Evolutionary conservation across 2,797 vertebrate species (phyloP).

Genomic region (Arnoldichthys spilopterus): DNA sequence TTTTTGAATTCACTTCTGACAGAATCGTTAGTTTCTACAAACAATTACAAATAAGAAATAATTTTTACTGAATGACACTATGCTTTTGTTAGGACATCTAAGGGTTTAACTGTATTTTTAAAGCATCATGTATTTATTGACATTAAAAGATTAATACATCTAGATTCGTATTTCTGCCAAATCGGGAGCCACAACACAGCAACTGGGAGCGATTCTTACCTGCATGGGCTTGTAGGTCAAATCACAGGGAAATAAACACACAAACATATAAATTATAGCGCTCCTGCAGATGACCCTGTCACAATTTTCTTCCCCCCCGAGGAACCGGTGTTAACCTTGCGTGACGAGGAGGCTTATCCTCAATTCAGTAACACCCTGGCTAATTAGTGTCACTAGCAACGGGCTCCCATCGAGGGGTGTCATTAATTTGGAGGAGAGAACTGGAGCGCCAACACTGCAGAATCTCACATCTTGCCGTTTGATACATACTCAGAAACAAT

Average conservation of each 20-base stretch:
- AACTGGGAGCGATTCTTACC: neutral
- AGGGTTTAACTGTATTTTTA: too few relatives aligned
- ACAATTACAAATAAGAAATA: too few relatives aligned
- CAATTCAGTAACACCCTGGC: conserved; percentile 50
- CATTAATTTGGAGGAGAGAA: conserved; percentile 54
- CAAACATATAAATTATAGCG: conserved; percentile 21
- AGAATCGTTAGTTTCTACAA: too few relatives aligned
- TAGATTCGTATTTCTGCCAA: too few relatives aligned
- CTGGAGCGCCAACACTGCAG: conserved; percentile 54
- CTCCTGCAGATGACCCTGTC: conserved; percentile 54
- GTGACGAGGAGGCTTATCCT: conserved; percentile 47
- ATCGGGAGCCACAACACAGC: too few relatives aligned
- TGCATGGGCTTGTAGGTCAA: neutral
- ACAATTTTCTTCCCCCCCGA: conserved; percentile 26
- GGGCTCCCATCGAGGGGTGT: conserved; percentile 29
- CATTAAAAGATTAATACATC: too few relatives aligned
- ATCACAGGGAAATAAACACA: conserved; percentile 1
- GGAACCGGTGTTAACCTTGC: conserved; percentile 61
- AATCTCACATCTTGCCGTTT: conserved; percentile 42
- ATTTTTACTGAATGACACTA: too few relatives aligned
- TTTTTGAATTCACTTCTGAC: too few relatives aligned
- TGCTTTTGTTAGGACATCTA: too few relatives aligned
- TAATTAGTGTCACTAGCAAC: conserved; percentile 67
- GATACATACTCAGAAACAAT: conserved; percentile 50
- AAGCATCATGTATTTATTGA: too few relatives aligned